These are phyloP conservation scores for Argya squamiceps DNA, from an alignment of 2,797 vertebrate species.

Conservation along the genomic window DNA sequence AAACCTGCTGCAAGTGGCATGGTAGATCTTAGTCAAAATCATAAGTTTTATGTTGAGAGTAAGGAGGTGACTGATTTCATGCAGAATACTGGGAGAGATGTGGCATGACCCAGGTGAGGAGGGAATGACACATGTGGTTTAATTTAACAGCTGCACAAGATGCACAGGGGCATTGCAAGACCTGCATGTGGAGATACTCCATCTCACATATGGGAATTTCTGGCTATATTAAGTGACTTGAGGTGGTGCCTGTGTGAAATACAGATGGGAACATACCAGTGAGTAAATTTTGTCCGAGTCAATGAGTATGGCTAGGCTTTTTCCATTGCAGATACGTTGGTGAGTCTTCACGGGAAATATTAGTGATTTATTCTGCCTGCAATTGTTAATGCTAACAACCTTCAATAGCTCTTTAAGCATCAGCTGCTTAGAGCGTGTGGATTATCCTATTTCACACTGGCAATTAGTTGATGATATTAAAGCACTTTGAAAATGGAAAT, in stretches of 20 bases:
- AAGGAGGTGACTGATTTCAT: neutral
- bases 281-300: neutral
- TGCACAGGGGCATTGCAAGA: neutral
- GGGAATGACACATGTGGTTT: neutral
- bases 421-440: neutral
- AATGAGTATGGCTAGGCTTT: neutral
- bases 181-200: neutral
- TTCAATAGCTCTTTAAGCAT: neutral
- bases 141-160: neutral
- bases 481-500: constrained; percentile 15
- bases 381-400: neutral
- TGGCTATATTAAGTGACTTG: neutral
- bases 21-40: neutral
- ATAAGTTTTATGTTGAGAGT: neutral
- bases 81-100: neutral
- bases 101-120: neutral
- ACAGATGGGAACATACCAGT: neutral
- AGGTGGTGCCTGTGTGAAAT: neutral
- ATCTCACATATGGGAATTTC: neutral
- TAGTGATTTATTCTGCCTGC: constrained; percentile 8
- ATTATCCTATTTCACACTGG: constrained; percentile 22
- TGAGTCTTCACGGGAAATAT: neutral
- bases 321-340: neutral
- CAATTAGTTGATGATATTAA: constrained; percentile 26
- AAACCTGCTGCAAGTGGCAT: neutral